Conservation (phyloP, 2,797 vertebrate genomes). For the Coranthus polyacanthus region DNA sequence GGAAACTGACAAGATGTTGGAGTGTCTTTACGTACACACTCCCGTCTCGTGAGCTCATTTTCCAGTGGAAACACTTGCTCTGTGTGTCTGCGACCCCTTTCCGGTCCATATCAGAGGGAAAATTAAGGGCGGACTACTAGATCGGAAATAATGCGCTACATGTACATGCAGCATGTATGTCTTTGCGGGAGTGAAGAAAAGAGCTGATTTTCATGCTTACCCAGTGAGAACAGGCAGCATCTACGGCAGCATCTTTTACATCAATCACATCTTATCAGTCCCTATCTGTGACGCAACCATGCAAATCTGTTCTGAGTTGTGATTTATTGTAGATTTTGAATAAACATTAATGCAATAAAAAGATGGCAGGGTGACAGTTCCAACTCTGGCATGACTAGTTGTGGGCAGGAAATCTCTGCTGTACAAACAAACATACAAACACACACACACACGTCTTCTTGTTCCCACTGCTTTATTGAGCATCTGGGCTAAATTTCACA, state of each 20-base stretch:
- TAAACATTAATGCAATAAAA: conserved; percentile 39
- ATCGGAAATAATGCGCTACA: conserved; percentile 23
- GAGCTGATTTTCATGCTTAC: not conserved
- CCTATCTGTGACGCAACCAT: not conserved
- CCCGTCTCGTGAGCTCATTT: conserved; percentile 65
- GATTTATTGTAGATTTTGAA: conserved; percentile 27
- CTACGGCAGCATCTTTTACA: too few relatives aligned
- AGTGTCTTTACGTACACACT: conserved; percentile 30
- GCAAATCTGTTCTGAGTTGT: conserved; percentile 9
- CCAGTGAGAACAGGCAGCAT: not conserved
- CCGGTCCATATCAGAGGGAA: conserved; percentile 47
- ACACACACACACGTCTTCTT: conserved; percentile 45
- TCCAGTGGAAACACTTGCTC: conserved; percentile 61
- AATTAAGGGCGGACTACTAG: conserved; percentile 29
- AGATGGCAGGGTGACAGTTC: conserved; percentile 42
- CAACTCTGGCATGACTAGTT: conserved; percentile 26
- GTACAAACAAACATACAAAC: conserved; percentile 26
- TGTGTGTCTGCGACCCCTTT: conserved; percentile 38
- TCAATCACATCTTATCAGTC: not conserved
- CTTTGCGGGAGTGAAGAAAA: not conserved
- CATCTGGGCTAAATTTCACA: conserved; percentile 85
- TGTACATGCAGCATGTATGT: not conserved
- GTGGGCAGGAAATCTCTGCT: conserved; percentile 20
- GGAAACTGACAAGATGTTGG: conserved; percentile 49
- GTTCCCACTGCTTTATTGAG: conserved; percentile 76